Evolutionary conservation across 1,140 invertebrate species (phyloP).

Genomic region (Pachyrhynchus sulphureomaculatus): DNA sequence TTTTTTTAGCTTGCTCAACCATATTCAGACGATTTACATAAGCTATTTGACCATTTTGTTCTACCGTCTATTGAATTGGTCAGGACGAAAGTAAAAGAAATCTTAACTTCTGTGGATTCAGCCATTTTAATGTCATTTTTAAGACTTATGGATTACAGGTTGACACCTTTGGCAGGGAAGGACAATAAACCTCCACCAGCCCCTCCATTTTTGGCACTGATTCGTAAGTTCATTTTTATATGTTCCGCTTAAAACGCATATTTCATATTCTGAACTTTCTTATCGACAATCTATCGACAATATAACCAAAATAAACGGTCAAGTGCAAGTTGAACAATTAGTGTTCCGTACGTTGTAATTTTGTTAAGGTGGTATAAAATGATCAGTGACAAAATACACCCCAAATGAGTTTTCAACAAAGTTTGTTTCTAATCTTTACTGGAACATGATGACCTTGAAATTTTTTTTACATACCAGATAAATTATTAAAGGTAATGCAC

Average conservation of each 20-base stretch:
- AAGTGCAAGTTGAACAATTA: too few species aligned
- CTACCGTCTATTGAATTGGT: constrained; percentile 57
- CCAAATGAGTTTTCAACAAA: too few species aligned
- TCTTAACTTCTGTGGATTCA: constrained; percentile 60
- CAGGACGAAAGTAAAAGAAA: constrained; percentile 55
- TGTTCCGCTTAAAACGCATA: not conserved
- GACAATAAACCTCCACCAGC: constrained; percentile 59
- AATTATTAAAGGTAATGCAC: too few species aligned
- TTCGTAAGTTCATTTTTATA: constrained; percentile 53
- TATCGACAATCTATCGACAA: too few species aligned
- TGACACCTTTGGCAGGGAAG: constrained; percentile 56
- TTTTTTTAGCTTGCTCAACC: constrained; percentile 41
- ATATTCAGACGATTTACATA: constrained; percentile 40
- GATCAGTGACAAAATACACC: too few species aligned
- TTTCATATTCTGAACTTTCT: not conserved
- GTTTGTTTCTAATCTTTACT: too few species aligned
- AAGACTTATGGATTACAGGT: constrained; percentile 59
- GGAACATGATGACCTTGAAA: too few species aligned
- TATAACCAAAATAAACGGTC: too few species aligned
- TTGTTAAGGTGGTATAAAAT: too few species aligned
- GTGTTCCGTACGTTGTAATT: too few species aligned
- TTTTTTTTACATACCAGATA: too few species aligned
- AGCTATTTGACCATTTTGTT: constrained; percentile 62
- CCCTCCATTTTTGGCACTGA: constrained; percentile 51
- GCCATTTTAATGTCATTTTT: constrained; percentile 60